Conservation (phyloP, 2,797 vertebrate genomes). For the Carapus acus region DNA sequence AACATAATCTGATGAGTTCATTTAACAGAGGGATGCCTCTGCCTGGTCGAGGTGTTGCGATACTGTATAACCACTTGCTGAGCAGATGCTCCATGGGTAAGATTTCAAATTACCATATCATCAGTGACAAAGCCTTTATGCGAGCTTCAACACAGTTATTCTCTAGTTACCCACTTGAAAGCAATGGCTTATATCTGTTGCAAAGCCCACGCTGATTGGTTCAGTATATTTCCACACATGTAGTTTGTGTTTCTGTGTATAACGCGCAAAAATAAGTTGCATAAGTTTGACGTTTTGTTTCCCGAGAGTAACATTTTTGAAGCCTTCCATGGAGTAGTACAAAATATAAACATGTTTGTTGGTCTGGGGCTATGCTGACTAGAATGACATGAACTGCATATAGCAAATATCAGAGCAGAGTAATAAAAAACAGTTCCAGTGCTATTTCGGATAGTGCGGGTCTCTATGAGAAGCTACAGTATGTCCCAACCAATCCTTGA, state of each 20-base stretch:
- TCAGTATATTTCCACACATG: background rate
- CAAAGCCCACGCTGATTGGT: background rate
- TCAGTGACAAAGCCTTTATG: constrained; percentile 31
- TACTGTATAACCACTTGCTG: constrained; percentile 37
- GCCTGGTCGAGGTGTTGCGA: constrained; percentile 23
- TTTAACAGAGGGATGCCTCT: constrained; percentile 17
- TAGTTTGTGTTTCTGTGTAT: background rate
- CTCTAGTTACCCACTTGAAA: constrained; percentile 40
- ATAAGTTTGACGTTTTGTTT: background rate
- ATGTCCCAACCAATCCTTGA: constrained; percentile 6
- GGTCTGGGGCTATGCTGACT: background rate
- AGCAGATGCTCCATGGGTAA: constrained; percentile 49
- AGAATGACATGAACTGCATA: too few species aligned
- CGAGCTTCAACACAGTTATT: constrained; percentile 21
- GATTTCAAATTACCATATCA: constrained; percentile 23
- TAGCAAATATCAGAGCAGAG: background rate
- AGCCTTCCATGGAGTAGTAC: background rate
- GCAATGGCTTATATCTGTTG: constrained; percentile 5
- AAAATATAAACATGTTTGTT: background rate
- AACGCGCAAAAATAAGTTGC: background rate
- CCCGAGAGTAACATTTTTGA: background rate
- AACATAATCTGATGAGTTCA: too few species aligned
- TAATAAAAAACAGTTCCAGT: constrained; percentile 37
- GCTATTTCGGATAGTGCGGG: constrained; percentile 39
- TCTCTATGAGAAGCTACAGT: constrained; percentile 7